phyloP scores from a whole-genome alignment of 23 tunicate genomes.

The Ciona savignyi region DNA sequence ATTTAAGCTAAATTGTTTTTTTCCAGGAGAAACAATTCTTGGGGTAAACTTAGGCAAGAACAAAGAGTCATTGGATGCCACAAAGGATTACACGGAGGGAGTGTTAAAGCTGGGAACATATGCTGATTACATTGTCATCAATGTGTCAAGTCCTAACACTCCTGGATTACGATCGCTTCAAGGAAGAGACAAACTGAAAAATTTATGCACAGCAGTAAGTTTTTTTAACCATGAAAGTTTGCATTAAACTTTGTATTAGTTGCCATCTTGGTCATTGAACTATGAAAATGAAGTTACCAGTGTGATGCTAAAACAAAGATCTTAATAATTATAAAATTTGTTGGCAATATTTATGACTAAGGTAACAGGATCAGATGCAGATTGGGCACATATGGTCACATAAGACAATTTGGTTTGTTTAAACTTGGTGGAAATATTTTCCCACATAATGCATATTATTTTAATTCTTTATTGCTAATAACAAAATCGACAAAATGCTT shows the following conservation, averaged over 20 bases:
- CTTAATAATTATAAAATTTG: no score
- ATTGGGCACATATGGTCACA: not conserved
- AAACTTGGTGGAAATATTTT: not conserved
- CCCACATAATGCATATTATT: not conserved
- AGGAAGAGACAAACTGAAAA: slow-evolving; percentile 17
- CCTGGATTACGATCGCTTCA: slow-evolving; percentile 76
- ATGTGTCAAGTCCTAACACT: slow-evolving; percentile 96
- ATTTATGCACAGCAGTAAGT: slow-evolving; percentile 34
- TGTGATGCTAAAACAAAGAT: not conserved
- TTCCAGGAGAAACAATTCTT: slow-evolving; percentile 12
- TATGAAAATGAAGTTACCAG: no score
- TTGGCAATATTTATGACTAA: no score
- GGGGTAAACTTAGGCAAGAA: slow-evolving; percentile 91
- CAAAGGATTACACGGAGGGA: slow-evolving; percentile 58
- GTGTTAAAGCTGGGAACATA: slow-evolving; percentile 40
- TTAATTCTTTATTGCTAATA: not conserved
- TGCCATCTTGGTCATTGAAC: no score
- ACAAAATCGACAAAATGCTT: not conserved
- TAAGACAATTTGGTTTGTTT: not conserved
- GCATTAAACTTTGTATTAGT: not conserved
- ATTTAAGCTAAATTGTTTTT: not conserved
- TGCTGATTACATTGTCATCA: slow-evolving; percentile 82
- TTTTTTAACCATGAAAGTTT: not conserved
- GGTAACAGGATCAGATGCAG: no score
- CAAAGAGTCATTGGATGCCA: slow-evolving; percentile 38